These are phyloP conservation scores for Ficedula albicollis DNA, from an alignment of 2,797 vertebrate genomes.

Conservation along the genomic window DNA sequence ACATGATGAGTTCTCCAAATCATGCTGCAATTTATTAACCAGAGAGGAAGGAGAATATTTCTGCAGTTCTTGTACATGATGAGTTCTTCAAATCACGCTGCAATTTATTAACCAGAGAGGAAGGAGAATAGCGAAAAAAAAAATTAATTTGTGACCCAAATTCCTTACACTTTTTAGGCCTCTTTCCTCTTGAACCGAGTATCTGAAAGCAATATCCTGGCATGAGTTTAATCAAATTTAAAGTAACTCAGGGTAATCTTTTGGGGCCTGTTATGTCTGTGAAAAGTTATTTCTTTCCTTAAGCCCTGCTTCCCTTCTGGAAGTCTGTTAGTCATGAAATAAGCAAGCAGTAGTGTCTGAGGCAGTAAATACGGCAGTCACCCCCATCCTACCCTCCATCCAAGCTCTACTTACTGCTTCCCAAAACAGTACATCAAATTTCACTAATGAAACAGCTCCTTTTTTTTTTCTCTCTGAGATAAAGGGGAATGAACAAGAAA, in stretches of 20 bases:
- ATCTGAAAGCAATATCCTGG: conserved; percentile 52
- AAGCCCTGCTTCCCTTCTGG: conserved; percentile 24
- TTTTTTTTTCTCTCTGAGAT: neutral
- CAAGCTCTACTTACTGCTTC: neutral
- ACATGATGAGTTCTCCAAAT: neutral
- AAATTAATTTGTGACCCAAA: neutral
- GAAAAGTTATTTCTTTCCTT: conserved; percentile 39
- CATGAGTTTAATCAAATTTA: conserved; percentile 56
- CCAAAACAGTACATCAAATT: neutral
- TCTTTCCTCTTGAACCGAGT: conserved; percentile 5
- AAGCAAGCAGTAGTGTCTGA: neutral
- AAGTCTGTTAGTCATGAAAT: conserved; percentile 15
- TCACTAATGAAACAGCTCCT: neutral
- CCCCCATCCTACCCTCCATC: neutral
- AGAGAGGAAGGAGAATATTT: neutral
- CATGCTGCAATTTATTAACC: neutral
- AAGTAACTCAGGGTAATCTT: conserved; percentile 41
- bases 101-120: neutral
- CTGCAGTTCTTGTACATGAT: neutral
- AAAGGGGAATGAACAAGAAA: neutral
- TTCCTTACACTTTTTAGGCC: neutral
- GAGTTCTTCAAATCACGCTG: neutral
- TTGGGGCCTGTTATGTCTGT: conserved; percentile 14
- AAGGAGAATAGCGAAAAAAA: neutral
- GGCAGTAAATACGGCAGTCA: neutral